Conservation (phyloP, 2,113 vertebrate species). For the Ardeotis arabs region DNA sequence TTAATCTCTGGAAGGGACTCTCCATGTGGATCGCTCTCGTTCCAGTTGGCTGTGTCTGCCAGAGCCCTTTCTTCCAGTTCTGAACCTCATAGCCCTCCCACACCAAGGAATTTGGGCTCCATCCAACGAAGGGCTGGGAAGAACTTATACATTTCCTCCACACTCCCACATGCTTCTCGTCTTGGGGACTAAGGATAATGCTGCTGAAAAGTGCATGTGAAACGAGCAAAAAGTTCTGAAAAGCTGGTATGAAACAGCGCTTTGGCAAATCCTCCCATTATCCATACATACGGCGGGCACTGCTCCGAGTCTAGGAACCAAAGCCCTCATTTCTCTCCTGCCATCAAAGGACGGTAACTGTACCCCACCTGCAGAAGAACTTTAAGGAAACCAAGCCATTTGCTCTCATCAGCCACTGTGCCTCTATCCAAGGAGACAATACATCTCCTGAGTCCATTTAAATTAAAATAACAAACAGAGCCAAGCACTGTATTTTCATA, state of each 20-base stretch:
- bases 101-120: slow-evolving; percentile 4
- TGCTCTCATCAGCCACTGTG: background rate
- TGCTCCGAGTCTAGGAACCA: background rate
- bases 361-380: background rate
- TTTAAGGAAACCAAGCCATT: background rate
- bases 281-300: background rate
- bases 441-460: background rate
- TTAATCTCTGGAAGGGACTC: slow-evolving; percentile 41
- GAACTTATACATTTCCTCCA: background rate
- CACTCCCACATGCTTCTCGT: background rate
- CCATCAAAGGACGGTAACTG: background rate
- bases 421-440: background rate
- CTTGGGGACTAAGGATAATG: background rate
- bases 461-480: background rate
- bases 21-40: background rate
- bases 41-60: slow-evolving; percentile 12
- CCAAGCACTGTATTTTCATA: background rate
- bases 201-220: slow-evolving; percentile 35
- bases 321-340: background rate
- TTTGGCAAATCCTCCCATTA: background rate
- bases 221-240: background rate
- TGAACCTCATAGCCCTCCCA: slow-evolving; percentile 24
- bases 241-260: background rate
- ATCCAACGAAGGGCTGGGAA: slow-evolving; percentile 4
- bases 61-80: slow-evolving; percentile 2